phyloP scores from a whole-genome alignment of 1,140 invertebrate species.

The Zaprionus nigranus region DNA sequence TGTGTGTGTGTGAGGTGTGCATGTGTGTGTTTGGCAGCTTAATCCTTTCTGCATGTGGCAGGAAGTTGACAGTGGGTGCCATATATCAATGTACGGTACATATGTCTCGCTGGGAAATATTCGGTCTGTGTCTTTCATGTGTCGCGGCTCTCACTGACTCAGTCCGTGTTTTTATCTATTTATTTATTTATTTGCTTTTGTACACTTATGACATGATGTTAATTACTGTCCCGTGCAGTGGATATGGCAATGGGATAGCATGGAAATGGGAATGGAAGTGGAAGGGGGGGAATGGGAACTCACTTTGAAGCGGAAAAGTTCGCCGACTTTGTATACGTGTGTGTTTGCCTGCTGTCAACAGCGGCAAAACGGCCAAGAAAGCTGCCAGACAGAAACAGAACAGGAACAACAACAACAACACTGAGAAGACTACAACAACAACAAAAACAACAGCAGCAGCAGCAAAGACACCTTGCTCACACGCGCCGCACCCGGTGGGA shows the following conservation, averaged over 20 bases:
- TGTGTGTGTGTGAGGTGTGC: slow-evolving; percentile 42
- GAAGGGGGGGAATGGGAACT: slow-evolving; percentile 25
- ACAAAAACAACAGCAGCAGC: slow-evolving; percentile 14
- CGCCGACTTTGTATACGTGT: slow-evolving; percentile 27
- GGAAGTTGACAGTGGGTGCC: slow-evolving; percentile 68
- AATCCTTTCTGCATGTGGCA: slow-evolving; percentile 76
- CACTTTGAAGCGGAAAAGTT: slow-evolving; percentile 55
- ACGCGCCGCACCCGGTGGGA: slow-evolving; percentile 17
- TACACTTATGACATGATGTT: slow-evolving; percentile 82
- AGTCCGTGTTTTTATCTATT: slow-evolving; percentile 65
- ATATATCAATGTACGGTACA: slow-evolving; percentile 54
- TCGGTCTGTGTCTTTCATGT: slow-evolving; percentile 74
- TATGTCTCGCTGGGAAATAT: slow-evolving; percentile 66
- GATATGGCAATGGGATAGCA: slow-evolving; percentile 10
- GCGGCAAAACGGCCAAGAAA: slow-evolving; percentile 35
- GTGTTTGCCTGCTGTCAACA: slow-evolving; percentile 46
- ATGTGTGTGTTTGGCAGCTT: slow-evolving; percentile 41
- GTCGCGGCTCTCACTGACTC: slow-evolving; percentile 43
- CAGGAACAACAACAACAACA: slow-evolving; percentile 14
- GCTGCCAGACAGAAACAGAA: slow-evolving; percentile 38
- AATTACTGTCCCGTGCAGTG: slow-evolving; percentile 70
- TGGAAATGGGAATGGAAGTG: slow-evolving; percentile 3
- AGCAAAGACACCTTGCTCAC: background rate
- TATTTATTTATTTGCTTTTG: slow-evolving; percentile 78
- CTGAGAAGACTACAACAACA: slow-evolving; percentile 5